Evolutionary conservation across 1,140 invertebrate genomes (phyloP), one percentile per base, ranked within the genome.

Genomic region (Sinella curviseta): DNA sequence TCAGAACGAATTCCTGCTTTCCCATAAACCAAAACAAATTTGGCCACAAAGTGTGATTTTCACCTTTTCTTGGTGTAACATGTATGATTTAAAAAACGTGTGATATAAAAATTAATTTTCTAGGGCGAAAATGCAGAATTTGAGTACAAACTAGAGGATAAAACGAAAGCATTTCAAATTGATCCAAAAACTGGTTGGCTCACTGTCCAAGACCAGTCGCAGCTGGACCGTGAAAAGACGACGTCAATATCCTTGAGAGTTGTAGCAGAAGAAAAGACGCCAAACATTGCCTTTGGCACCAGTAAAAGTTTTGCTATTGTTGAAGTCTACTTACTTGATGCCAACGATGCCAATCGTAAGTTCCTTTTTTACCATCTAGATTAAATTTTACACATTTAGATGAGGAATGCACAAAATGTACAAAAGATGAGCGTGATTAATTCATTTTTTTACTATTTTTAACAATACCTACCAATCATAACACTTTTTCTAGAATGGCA

Each of bases 81-180:
- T n/a, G n/a, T n/a, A n/a, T n/a, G n/a, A n/a, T n/a, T n/a, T n/a
- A n/a, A 12, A 48, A 48, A 8, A 60, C 12, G 39, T 48, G 39
- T 60, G 57, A 60, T 60, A 14, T 60, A 8, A 26, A 8, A 12
- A 14, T 60, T 60, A 26, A 16, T 60, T n/a, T 60, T 60, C 3
- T 85, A 90, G 88, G 94, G 91, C 0, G 93, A 94, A 78, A 96
- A 96, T 86, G 92, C 92, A 0, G 92, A 94, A 82, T 96, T 96
- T 84, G 90, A 89, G 0, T 96, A 95, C 85, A 90, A 93, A 80
- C 86, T 96, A 0, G 89, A 91, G 16, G 94, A 95, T 83, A 89
- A 89, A 0, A 89, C 89, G 20, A 92, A 92, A 3, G 94, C 94
- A 0, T 95, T 96, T 85, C 90, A 90, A 16, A 92, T 96, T 26